Percentiles rank a stretch among this genome's conserved stretches.
Conservation (phyloP, 2,888 invertebrate species). For the Trachelus iudaicus region DNA sequence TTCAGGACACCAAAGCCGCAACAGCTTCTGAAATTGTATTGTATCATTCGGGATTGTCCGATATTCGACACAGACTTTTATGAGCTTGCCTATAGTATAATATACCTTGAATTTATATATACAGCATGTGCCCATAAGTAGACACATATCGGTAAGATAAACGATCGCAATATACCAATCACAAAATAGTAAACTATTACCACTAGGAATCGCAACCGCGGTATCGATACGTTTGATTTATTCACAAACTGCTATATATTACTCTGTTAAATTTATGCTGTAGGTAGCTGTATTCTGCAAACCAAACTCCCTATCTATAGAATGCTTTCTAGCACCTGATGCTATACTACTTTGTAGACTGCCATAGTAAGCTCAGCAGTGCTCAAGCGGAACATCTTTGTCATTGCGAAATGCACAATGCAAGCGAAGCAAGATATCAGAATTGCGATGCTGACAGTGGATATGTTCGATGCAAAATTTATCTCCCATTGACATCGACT, state of each 20-base stretch:
- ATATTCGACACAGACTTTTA: not conserved
- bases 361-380: not conserved
- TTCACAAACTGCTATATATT: too few relatives aligned
- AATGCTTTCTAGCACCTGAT: not conserved
- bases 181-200: not conserved
- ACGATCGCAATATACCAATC: not conserved
- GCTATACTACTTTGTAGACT: not conserved
- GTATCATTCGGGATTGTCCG: not conserved
- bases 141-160: not conserved
- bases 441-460: not conserved
- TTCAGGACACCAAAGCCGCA: slow-evolving; percentile 14
- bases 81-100: not conserved
- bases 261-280: too few relatives aligned
- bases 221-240: not conserved
- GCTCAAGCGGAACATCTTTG: not conserved
- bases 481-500: not conserved
- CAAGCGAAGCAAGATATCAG: not conserved
- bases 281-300: not conserved
- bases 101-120: not conserved
- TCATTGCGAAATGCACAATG: not conserved
- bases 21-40: slow-evolving; percentile 7
- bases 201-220: not conserved
- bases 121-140: not conserved
- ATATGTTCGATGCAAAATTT: not conserved
- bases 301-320: not conserved